Evolutionary conservation across 2,113 vertebrate species (phyloP), one percentile per base, ranked within the genome.

Genomic region (Riparia riparia): DNA sequence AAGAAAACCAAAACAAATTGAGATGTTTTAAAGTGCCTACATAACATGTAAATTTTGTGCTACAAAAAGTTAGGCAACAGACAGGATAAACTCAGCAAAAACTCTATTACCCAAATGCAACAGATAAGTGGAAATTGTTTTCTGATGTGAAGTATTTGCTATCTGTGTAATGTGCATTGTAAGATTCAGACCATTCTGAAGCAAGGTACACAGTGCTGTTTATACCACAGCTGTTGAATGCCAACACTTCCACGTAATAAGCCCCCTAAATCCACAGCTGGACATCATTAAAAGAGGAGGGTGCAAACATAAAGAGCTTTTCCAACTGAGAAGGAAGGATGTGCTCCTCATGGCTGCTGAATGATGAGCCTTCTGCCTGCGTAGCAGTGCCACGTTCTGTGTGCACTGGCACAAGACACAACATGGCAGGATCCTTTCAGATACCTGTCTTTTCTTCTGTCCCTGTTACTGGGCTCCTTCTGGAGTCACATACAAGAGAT

Each of bases 81-180:
- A 86, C 12, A 90, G 44, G 45, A 82, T 65, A 57, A 92, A 86
- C n/a, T 92, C 72, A 78, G 76, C 60, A 93, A 93, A 94, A 95
- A 56, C 21, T 81, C 31, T 63, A 83, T 58, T 85, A 79, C n/a
- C 7, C 53, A 57, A 79, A 82, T 39, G 51, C 58, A 91, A 66
- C 24, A 81, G 64, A 90, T 41, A 32, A 60, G 60, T 51, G 51
- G 76, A 91, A 82, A 60, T 22, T 45, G 9, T 80, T 96, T 86
- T 71, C 92, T 74, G 45, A 87, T 66, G 14, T 17, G 13, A 3
- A 44, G 45, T 20, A 45, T 77, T 81, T 2, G 1, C 42, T 80
- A 16, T 51, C 64, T 53, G 18, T 5, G 2, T 63, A 80, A 90
- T 10, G 58, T 3, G 20, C 25, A 51, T 44, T 10, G 9, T 34